Evolutionary conservation across 2,888 invertebrate genomes (phyloP).

Genomic region (Drosophila nr. fundita): DNA sequence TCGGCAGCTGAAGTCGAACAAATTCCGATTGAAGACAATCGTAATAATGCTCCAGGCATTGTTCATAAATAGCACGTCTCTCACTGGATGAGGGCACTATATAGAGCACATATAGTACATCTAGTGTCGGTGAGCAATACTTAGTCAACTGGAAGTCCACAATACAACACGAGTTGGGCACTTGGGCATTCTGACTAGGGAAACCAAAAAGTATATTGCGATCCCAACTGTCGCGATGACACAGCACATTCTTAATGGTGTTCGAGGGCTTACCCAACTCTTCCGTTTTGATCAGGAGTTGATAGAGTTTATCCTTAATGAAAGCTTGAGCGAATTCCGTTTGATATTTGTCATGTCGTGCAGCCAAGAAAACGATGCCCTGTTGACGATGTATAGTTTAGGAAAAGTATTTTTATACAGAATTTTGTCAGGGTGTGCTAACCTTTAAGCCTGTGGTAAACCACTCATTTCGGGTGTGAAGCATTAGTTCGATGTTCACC

Average conservation of each 20-base stretch:
- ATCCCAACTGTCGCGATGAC: slow-evolving; percentile 84
- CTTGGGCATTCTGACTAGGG: slow-evolving; percentile 64
- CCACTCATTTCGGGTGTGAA: slow-evolving; percentile 73
- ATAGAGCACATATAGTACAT: slow-evolving; percentile 85
- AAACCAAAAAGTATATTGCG: slow-evolving; percentile 83
- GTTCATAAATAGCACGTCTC: slow-evolving; percentile 78
- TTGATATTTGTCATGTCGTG: slow-evolving; percentile 74
- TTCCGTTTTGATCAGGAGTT: slow-evolving; percentile 61
- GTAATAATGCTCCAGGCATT: slow-evolving; percentile 85
- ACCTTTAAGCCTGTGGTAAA: slow-evolving; percentile 76
- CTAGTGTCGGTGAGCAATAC: slow-evolving; percentile 87
- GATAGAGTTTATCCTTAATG: slow-evolving; percentile 66
- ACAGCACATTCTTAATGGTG: slow-evolving; percentile 85
- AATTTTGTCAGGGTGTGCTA: background rate
- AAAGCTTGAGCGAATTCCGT: slow-evolving; percentile 57
- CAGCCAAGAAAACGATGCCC: slow-evolving; percentile 75
- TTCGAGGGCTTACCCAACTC: slow-evolving; percentile 74
- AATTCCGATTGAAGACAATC: slow-evolving; percentile 67
- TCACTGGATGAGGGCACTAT: slow-evolving; percentile 84
- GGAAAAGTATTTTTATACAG: too few species aligned
- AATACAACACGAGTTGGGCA: slow-evolving; percentile 84
- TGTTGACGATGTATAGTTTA: slow-evolving; percentile 24
- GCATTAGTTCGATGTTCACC: slow-evolving; percentile 61
- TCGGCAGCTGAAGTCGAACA: slow-evolving; percentile 9
- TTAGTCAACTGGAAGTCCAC: slow-evolving; percentile 87